Evolutionary conservation across 2,113 vertebrate species (phyloP).

Genomic region (Callionymus lyra): DNA sequence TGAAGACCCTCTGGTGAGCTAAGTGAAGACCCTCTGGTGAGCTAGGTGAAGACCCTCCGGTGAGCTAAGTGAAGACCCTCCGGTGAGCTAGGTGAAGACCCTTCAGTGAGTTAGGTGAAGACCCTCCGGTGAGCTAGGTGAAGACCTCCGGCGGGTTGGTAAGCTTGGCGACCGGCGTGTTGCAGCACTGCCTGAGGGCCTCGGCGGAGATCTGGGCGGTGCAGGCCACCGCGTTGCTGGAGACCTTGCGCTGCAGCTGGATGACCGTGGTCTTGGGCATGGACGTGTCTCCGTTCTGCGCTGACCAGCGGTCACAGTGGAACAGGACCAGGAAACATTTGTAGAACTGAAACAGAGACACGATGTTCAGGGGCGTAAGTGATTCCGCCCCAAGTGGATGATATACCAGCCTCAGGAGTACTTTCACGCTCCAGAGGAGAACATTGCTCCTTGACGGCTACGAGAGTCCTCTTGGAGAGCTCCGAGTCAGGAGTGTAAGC

Average conservation of each 20-base stretch:
- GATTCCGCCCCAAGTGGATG: no score
- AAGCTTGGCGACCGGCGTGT: constrained; percentile 13
- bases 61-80: no score
- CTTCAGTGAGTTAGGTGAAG: neutral
- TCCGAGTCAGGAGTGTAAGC: no score
- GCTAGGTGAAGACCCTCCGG: no score
- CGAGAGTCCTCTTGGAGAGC: no score
- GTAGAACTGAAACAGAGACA: constrained; percentile 66
- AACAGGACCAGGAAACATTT: constrained; percentile 74
- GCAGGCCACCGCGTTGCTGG: constrained; percentile 54
- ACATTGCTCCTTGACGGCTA: no score
- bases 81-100: neutral
- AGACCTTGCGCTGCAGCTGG: constrained; percentile 56
- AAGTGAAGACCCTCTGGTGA: no score
- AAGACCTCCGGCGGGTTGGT: constrained; percentile 13
- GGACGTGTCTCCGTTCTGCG: constrained; percentile 37
- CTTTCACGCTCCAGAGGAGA: no score
- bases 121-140: constrained; percentile 4
- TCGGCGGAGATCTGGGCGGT: constrained; percentile 37
- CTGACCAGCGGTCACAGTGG: constrained; percentile 48
- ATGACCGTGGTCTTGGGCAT: constrained; percentile 61
- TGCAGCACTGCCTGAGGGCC: constrained; percentile 18
- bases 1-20: no score
- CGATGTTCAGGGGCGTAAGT: no score
- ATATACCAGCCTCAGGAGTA: no score